Base-by-base conservation (phyloP, 2,888 invertebrate genomes). In the Drosophila birchii region DNA sequence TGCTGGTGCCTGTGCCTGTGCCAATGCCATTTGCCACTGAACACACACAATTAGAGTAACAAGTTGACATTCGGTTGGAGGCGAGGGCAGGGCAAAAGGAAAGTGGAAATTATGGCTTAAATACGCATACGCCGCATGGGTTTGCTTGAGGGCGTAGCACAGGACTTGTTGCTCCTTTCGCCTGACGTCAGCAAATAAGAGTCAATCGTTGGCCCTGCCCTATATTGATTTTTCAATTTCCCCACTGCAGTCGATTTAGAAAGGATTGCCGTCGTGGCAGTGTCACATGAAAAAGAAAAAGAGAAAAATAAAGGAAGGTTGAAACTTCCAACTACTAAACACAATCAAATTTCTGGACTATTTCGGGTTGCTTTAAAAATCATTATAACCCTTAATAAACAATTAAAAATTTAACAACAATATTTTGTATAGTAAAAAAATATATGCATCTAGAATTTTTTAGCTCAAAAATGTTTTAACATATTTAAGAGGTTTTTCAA, bases 151-250 rank as follows among this genome's bases (percentile, higher is more conserved):
- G 68, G 68, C 45, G 69, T 14, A 16, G 20, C 7, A 20, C 18
- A 57, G 74, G 72, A 84, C 84, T 86, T 84, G 84, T 84, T 84
- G 84, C 84, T 54, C 54, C 32, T 51, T 34, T 34, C 36, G 43
- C 38, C 75, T 86, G 88, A 84, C 89, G 87, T 86, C 87, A 88
- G 74, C 78, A 62, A 23, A 23, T 32, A 68, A 63, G 53, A 54
- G 53, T 73, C 71, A 51, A 53, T 62, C 47, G 12, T 41, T 20
- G 34, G 67, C 66, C 73, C 54, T 49, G 69, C 57, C 76, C 57
- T 53, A n/a, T 75, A 75, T 76, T 68, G 74, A 74, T 74, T 74
- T 75, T 74, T 56, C 75, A 38, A 74, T 39, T 18, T n/a, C 34
- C 45, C 45, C 16, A 9, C 7, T 59, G 69, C 44, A 68, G 39